These are phyloP conservation scores for Aphaenogaster ashmeadi DNA, from an alignment of 1,140 invertebrate genomes.

Conservation along the genomic window DNA sequence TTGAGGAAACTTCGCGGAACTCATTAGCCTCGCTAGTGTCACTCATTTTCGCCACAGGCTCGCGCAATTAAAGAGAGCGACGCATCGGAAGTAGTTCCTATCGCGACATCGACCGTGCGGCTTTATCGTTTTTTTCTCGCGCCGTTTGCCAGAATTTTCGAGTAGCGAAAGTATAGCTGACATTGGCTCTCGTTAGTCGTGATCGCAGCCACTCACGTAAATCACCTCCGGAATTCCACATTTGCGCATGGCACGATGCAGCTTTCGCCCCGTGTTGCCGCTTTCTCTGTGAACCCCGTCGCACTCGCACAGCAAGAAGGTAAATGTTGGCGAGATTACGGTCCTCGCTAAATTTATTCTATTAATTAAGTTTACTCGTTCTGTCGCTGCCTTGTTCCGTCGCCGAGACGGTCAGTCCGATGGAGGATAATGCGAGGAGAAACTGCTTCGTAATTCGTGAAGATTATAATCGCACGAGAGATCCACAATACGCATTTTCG, in stretches of 20 bases:
- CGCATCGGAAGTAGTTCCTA: conserved; percentile 26
- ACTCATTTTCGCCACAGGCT: conserved; percentile 57
- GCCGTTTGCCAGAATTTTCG: conserved; percentile 32
- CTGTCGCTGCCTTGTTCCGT: conserved; percentile 16
- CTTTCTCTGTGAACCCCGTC: not conserved
- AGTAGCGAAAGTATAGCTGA: conserved; percentile 68
- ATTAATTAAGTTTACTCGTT: conserved; percentile 78
- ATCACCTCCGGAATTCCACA: conserved; percentile 76
- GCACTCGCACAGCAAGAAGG: conserved; percentile 65
- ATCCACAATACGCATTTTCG: conserved; percentile 24
- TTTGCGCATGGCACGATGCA: conserved; percentile 60
- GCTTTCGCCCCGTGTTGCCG: not conserved
- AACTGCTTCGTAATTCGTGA: conserved; percentile 48
- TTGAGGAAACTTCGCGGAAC: conserved; percentile 56
- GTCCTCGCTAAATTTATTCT: conserved; percentile 76
- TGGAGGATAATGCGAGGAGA: conserved; percentile 38
- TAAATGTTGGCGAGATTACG: conserved; percentile 76
- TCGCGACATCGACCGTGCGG: not conserved
- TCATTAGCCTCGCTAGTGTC: conserved; percentile 67
- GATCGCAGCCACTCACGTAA: conserved; percentile 80
- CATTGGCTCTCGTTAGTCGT: conserved; percentile 79
- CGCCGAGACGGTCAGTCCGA: conserved; percentile 60
- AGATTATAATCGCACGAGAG: conserved; percentile 39
- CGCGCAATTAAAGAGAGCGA: conserved; percentile 64
- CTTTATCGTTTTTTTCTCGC: conserved; percentile 33